Conservation (phyloP, 2,797 vertebrate species). For the Oreortyx pictus region DNA sequence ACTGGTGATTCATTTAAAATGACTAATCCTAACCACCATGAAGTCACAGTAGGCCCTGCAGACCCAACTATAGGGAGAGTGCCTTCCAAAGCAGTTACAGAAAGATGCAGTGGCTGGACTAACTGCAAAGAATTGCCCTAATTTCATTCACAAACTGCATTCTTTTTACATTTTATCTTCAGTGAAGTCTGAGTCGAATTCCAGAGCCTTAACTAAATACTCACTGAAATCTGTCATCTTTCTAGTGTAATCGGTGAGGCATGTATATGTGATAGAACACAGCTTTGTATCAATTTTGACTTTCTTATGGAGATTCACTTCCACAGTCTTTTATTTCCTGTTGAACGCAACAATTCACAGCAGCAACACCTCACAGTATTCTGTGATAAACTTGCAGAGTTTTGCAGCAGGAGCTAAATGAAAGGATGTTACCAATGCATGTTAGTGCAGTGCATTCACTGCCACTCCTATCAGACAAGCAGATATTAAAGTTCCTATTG, state of each 20-base stretch:
- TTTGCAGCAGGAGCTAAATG: background rate
- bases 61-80: accelerated
- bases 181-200: background rate
- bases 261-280: background rate
- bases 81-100: background rate
- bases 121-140: background rate
- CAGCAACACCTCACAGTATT: background rate
- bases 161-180: background rate
- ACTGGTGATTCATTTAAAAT: background rate
- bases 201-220: background rate
- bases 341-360: background rate
- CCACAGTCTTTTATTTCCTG: background rate
- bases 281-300: background rate
- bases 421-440: background rate
- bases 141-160: background rate
- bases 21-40: background rate
- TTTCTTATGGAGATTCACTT: background rate
- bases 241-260: background rate
- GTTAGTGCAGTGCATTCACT: background rate
- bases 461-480: accelerated
- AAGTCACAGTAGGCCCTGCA: background rate
- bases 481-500: background rate
- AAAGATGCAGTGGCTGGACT: background rate
- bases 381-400: background rate
- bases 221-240: background rate